A percentile compares a stretch with the other conserved stretches of the same genome.
Conservation (phyloP, 2,797 vertebrate genomes). For the Myotis vivesi region DNA sequence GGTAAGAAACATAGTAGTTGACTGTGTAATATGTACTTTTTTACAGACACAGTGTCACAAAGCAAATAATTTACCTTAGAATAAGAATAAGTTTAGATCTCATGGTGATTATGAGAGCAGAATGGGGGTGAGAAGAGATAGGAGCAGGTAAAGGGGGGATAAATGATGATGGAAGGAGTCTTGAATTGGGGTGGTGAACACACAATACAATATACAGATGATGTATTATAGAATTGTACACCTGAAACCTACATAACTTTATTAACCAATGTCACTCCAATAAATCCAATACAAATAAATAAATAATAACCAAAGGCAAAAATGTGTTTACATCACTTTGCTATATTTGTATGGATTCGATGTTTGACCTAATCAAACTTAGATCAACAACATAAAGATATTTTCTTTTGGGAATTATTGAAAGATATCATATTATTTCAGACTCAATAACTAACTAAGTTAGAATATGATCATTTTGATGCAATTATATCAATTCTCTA, state of each 20-base stretch:
- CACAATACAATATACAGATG: background rate
- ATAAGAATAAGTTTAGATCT: background rate
- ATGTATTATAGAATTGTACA: background rate
- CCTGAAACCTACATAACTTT: background rate
- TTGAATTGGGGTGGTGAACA: background rate
- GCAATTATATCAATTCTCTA: rapidly evolving
- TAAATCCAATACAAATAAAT: background rate
- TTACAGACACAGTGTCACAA: background rate
- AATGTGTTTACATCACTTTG: background rate
- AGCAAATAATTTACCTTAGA: background rate
- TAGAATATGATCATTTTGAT: background rate
- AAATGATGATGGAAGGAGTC: background rate
- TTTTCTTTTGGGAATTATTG: background rate
- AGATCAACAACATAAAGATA: background rate
- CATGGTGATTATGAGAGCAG: background rate
- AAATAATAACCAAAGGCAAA: background rate
- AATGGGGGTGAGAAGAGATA: background rate
- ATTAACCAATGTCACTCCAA: background rate
- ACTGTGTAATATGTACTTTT: background rate
- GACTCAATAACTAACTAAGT: background rate
- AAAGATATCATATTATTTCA: background rate
- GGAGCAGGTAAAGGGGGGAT: background rate
- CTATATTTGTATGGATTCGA: background rate
- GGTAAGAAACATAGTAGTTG: background rate
- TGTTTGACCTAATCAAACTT: constrained; percentile 29